These are phyloP conservation scores for Pristionchus japonicus DNA, from an alignment of 2,888 invertebrate species.

Conservation along the genomic window DNA sequence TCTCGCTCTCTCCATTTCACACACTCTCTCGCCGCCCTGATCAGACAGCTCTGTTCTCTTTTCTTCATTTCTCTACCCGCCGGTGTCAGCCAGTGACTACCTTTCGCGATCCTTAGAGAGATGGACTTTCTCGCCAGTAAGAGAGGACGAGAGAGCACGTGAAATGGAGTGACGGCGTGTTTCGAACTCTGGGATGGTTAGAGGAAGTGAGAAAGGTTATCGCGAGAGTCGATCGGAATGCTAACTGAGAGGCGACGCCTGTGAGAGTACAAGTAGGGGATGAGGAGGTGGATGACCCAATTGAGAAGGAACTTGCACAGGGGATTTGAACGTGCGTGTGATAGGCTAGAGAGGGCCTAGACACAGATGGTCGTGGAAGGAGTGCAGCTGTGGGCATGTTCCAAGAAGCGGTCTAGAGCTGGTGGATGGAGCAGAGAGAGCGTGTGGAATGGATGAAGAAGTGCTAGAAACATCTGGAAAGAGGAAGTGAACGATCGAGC, in stretches of 20 bases:
- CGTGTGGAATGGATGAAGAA: neutral
- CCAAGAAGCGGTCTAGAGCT: no score
- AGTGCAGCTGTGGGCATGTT: no score
- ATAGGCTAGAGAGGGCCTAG: no score
- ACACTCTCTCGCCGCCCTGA: constrained; percentile 7
- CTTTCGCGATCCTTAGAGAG: neutral
- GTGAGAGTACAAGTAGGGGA: neutral
- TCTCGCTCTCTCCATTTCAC: neutral
- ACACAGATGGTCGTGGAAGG: no score
- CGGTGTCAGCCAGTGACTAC: constrained; percentile 28
- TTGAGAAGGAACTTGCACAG: no score
- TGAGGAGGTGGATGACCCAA: neutral
- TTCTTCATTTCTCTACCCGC: neutral
- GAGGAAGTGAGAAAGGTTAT: neutral
- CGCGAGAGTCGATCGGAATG: constrained; percentile 29
- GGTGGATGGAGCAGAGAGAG: no score
- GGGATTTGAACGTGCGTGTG: no score
- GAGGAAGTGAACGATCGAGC: neutral
- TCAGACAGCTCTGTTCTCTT: neutral
- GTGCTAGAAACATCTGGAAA: neutral
- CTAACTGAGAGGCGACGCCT: neutral
- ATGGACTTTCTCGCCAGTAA: neutral
- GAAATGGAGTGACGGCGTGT: no score
- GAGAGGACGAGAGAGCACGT: no score
- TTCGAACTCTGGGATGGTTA: neutral